phyloP scores from a whole-genome alignment of 2,888 invertebrate genomes.

The Yponomeuta evonymella region DNA sequence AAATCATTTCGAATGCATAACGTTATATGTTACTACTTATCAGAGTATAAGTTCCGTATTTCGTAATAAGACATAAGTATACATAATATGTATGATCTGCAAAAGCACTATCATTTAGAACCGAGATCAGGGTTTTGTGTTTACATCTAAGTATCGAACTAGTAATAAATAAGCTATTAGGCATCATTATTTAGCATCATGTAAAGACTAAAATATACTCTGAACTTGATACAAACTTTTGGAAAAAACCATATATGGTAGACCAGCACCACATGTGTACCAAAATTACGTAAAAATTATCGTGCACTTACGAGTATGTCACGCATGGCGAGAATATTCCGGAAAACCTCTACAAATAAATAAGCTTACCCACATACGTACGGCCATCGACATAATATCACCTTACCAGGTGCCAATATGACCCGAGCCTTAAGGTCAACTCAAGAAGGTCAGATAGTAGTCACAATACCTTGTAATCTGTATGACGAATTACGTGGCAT shows the following conservation, averaged over 20 bases:
- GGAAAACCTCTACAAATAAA: constrained; percentile 4
- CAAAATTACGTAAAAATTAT: constrained; percentile 2
- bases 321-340: constrained; percentile 2
- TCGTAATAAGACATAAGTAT: too few species aligned
- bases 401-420: constrained; percentile 1
- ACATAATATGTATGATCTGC: too few species aligned
- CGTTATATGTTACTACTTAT: neutral
- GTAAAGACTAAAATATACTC: too few species aligned
- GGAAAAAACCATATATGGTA: neutral
- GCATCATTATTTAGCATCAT: too few species aligned
- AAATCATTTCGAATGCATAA: neutral
- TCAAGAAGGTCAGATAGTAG: neutral
- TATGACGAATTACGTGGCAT: constrained; percentile 1
- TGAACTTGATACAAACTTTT: too few species aligned
- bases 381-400: constrained; percentile 3
- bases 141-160: too few species aligned
- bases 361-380: neutral
- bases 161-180: too few species aligned
- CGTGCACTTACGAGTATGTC: neutral
- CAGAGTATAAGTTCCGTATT: too few species aligned
- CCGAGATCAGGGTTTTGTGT: too few species aligned
- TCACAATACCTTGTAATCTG: neutral
- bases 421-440: constrained; percentile 7
- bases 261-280: neutral
- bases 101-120: too few species aligned